Evolutionary conservation across 2,888 invertebrate genomes (phyloP).

Genomic region (Eurois occulta): DNA sequence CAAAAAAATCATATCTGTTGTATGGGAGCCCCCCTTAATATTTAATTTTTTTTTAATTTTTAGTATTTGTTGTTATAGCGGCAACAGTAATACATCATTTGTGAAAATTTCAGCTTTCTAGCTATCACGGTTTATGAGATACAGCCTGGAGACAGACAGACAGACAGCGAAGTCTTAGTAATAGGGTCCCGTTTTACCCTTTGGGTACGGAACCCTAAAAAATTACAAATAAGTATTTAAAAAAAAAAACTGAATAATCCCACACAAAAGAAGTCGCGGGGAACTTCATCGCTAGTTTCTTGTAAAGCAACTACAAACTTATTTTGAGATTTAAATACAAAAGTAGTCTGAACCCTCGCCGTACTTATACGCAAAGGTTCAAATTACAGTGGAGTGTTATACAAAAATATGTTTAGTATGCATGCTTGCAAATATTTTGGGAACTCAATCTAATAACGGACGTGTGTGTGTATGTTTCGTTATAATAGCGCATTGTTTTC

Average conservation of each 20-base stretch:
- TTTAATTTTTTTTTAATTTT: no score
- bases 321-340: conserved; percentile 12
- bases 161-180: no score
- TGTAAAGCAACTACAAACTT: background rate
- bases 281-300: background rate
- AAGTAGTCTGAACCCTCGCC: conserved; percentile 2
- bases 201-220: no score
- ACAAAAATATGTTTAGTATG: conserved; percentile 41
- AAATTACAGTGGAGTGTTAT: conserved; percentile 10
- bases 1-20: no score
- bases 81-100: no score
- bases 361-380: background rate
- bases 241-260: background rate
- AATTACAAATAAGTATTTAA: background rate
- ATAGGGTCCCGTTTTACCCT: no score
- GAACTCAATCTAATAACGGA: conserved; percentile 52
- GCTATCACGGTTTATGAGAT: no score
- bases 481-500: conserved; percentile 54
- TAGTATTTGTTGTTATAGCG: no score
- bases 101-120: no score
- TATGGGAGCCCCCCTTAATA: no score
- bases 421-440: conserved; percentile 50
- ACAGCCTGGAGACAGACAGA: no score
- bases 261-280: background rate
- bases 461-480: conserved; percentile 48